Evolutionary conservation across 1,140 invertebrate genomes (phyloP), one percentile per base, ranked within the genome.

Genomic region (Formica selysi): DNA sequence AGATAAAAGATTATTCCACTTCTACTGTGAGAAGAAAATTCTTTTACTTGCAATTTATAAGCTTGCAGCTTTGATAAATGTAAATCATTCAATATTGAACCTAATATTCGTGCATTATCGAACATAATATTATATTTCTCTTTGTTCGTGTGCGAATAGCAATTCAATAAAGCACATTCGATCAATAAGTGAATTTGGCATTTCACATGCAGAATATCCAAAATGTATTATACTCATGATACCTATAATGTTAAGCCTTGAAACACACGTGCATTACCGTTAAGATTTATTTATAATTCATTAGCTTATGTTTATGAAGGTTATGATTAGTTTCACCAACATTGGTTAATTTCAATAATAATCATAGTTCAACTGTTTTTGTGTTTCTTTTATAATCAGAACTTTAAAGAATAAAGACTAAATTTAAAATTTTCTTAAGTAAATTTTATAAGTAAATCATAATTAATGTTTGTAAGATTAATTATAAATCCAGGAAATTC

Each of bases 201-300:
- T 22, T 22, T 22, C 22, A 65, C 3, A 48, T 78, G 16, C 0
- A 44, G 10, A 44, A 41, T 68, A 68, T 44, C n/a, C 57, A 11
- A 62, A 48, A 79, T 26, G 3, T 48, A 65, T 44, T 62, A n/a
- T 51, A 67, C 19, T 51, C 61, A 22, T 22, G 41, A 79, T 36
- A 67, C 2, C 29, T 79, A 8, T 36, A 51, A 67, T 13, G 7
- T 51, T 67, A 78, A 78, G 62, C 29, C 4, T 67, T 26, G 41
- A 64, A 65, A 65, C 13, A 67, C 2, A 22, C 29, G 29, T 26
- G n/a, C n/a, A 36, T 32, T 51, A 51, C 41, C 1, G 7, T 67
- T 54, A 51, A 48, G 13, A 79, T 67, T 67, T 67, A 79, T 67
- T 64, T 32, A 65, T 48, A 61, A 1, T 13, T 10, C 6, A 67